Percentiles rank a stretch among this genome's conserved stretches.
These are phyloP conservation scores for Phanerotoma sp. DNA, from an alignment of 2,888 invertebrate species.

Conservation along the genomic window DNA sequence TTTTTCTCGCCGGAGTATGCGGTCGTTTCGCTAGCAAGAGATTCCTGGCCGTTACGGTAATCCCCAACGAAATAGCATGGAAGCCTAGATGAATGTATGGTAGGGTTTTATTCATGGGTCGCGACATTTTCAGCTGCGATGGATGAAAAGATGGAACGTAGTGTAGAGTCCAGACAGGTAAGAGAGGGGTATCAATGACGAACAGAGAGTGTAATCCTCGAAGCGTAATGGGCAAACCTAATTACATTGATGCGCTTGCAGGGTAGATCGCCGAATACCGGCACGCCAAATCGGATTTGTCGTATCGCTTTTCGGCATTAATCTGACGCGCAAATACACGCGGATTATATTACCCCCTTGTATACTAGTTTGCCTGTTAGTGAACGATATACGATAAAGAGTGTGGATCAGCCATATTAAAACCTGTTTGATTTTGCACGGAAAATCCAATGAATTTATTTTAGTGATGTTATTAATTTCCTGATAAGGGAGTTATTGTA, in stretches of 20 bases:
- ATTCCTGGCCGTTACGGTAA: too few relatives aligned
- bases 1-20: too few relatives aligned
- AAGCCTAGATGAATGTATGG: too few relatives aligned
- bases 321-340: conserved; percentile 33
- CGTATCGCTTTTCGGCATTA: conserved; percentile 35
- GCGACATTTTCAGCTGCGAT: too few relatives aligned
- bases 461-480: neutral
- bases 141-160: too few relatives aligned
- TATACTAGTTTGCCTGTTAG: conserved; percentile 13
- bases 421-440: neutral
- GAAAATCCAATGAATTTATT: neutral
- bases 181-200: conserved; percentile 14
- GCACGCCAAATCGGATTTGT: conserved; percentile 34
- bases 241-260: conserved; percentile 37
- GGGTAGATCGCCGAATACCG: conserved; percentile 11
- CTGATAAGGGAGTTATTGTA: too few relatives aligned
- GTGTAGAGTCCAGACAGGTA: too few relatives aligned
- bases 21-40: too few relatives aligned
- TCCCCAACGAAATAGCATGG: too few relatives aligned
- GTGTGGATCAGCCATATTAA: neutral
- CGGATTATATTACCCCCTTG: conserved; percentile 29
- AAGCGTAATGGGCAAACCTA: conserved; percentile 42
- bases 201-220: conserved; percentile 35
- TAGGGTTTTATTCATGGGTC: too few relatives aligned
- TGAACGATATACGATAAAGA: neutral